A percentile compares a stretch with the other conserved stretches of the same genome.
These are phyloP conservation scores for Ectropis grisescens DNA, from an alignment of 1,140 invertebrate species.

Conservation along the genomic window DNA sequence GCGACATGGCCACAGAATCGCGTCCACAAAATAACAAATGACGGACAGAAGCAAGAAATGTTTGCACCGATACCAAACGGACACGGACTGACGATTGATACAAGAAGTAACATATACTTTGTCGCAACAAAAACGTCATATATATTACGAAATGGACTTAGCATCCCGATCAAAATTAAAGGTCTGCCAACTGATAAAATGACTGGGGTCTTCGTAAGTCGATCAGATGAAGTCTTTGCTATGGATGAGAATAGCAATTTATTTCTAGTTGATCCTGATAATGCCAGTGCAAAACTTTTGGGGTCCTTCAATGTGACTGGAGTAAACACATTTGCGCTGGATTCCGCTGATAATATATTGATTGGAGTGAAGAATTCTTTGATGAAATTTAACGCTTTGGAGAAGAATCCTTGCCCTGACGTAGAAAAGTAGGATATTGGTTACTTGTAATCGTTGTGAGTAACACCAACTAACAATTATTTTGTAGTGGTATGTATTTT, in stretches of 20 bases:
- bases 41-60: slow-evolving; percentile 37
- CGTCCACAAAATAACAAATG: slow-evolving; percentile 44
- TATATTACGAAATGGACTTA: slow-evolving; percentile 32
- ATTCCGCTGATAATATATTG: slow-evolving; percentile 46
- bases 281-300: slow-evolving; percentile 30
- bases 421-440: slow-evolving; percentile 25
- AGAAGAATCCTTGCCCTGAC: slow-evolving; percentile 38
- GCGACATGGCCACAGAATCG: slow-evolving; percentile 59
- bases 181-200: slow-evolving; percentile 44
- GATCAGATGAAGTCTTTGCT: slow-evolving; percentile 42
- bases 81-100: slow-evolving; percentile 45
- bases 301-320: slow-evolving; percentile 41
- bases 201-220: slow-evolving; percentile 44
- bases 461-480: too few species aligned
- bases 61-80: slow-evolving; percentile 47
- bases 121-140: slow-evolving; percentile 51
- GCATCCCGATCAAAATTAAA: slow-evolving; percentile 47
- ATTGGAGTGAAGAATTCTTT: slow-evolving; percentile 47
- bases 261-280: slow-evolving; percentile 37
- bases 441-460: too few species aligned
- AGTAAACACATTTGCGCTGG: slow-evolving; percentile 52
- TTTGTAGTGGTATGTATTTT: too few species aligned
- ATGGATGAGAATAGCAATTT: slow-evolving; percentile 58
- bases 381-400: slow-evolving; percentile 40
- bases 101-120: slow-evolving; percentile 51